Evolutionary conservation across 2,113 vertebrate genomes (phyloP), one percentile per base, ranked within the genome.

Genomic region (Lasiurus borealis): DNA sequence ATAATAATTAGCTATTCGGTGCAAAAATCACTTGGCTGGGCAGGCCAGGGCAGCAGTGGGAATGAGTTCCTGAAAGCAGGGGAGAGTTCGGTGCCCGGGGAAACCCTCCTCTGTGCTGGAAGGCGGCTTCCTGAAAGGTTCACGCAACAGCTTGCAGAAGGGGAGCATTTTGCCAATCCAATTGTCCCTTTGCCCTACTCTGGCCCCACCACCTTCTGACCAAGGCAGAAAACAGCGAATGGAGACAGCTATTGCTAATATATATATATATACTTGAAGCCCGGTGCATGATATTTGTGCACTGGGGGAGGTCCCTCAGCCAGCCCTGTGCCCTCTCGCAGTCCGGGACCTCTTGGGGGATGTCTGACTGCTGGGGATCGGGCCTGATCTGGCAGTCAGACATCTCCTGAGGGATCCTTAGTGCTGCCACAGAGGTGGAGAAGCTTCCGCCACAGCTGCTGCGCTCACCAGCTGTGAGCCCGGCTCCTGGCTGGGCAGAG

Each of bases 1-100:
- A 91, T 85, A 84, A 96, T 94, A 90, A 95, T 90, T 93, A 94
- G 75, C 59, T 83, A 85, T 82, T 95, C 90, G 76, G 62, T 34
- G 36, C 72, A 95, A 96, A 95, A 95, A 84, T 90, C 77, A 88
- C 71, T 93, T 85, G 87, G 85, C 59, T 59, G 62, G 44, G 40
- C 31, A 96, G 88, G 68, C 69, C 73, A 48, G 69, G 69, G 84
- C 75, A 91, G 69, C 68, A 78, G 82, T 71, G 34, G 50, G 50
- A 85, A 76, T 15, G 46, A 50, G 59, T 54, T 27, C 83, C 48
- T 93, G 64, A 69, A 66, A 81, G 83, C 71, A 91, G 73, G 69
- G 62, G 69, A 64, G 57, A 89, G 59, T 48, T 25, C 27, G 23
- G 72, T 96, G 95, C 92, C 89, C 68, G 77, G 93, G 84, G 71